Percentiles rank a stretch among this genome's conserved stretches.
Conservation (phyloP, 2,888 invertebrate genomes). For the Euproctis similis region DNA sequence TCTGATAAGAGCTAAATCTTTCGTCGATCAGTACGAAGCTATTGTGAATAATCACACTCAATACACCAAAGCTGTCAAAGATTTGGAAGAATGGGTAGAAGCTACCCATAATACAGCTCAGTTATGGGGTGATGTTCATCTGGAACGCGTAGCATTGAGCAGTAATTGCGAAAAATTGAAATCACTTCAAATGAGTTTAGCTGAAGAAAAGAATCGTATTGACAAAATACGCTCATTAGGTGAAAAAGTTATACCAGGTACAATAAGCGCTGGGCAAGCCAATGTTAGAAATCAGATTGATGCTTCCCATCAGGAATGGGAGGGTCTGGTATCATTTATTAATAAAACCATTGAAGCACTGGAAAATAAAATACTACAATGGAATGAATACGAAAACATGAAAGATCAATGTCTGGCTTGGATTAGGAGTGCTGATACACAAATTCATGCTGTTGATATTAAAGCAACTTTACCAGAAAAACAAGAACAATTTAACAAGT, state of each 20-base stretch:
- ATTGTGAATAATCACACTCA: conserved; percentile 93
- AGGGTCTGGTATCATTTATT: conserved; percentile 84
- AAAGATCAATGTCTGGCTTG: conserved; percentile 90
- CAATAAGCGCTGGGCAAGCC: conserved; percentile 86
- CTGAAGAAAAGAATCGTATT: conserved; percentile 90
- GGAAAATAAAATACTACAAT: conserved; percentile 89
- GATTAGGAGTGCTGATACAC: conserved; percentile 91
- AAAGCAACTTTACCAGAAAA: conserved; percentile 89
- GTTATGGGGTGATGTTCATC: conserved; percentile 87
- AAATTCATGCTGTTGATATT: conserved; percentile 90
- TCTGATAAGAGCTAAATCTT: conserved; percentile 81
- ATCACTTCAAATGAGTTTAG: conserved; percentile 84
- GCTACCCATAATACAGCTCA: conserved; percentile 87
- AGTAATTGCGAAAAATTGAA: conserved; percentile 91
- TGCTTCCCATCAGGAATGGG: conserved; percentile 93
- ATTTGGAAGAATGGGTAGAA: conserved; percentile 90
- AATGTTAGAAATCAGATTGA: conserved; percentile 92
- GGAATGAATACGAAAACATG: conserved; percentile 92
- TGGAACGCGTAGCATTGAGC: conserved; percentile 89
- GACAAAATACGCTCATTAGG: conserved; percentile 87
- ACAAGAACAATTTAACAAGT: conserved; percentile 86
- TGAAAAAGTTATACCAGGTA: conserved; percentile 92
- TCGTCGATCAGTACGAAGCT: conserved; percentile 89
- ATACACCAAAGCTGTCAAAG: conserved; percentile 90
- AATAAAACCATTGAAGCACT: conserved; percentile 86